Base-by-base conservation (phyloP, 2,888 invertebrate genomes). In the Aproaerema taeniolella region DNA sequence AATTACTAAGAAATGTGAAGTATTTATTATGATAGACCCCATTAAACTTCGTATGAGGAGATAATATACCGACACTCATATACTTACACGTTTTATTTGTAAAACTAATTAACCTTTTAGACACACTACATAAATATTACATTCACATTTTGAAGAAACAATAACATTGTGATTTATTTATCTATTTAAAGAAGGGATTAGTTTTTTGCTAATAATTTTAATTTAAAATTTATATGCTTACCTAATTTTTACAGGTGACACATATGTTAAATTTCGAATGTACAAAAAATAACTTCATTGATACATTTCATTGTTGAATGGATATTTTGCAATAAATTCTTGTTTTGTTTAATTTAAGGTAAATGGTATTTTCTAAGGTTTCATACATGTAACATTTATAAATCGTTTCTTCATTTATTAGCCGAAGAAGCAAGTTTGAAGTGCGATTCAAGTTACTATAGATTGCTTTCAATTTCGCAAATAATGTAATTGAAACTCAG, bases 271-370 rank as follows among this genome's bases (percentile, higher is more conserved):
- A 47, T 38, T 53, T 55, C 49, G 49, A 60, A 71, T 67, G 58
- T 75, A 73, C 67, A 67, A 69, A 67, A 70, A 66, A 72, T 70
- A 66, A 64, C 25, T 57, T 54, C 47, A 49, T 52, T 48, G 50
- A 58, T 56, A 53, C 53, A 51, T 43, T n/a, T n/a, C n/a, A 36
- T 47, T 47, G 47, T 47, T 49, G 52, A 59, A 54, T 49, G 52
- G 50, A 38, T 43, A 45, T 44, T 29, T 35, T 41, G 38, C 41
- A 39, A 51, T 48, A 49, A 47, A 50, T 47, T 47, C 46, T 34
- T n/a, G n/a, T 46, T 47, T 53, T 47, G 46, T 50, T 50, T 49
- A 30, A 25, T 35, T 40, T 15, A 33, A 41, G 38, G 43, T 41
- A 33, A 31, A 26, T 9, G 26, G 35, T 39, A 35, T 30, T 31